Base-by-base conservation (phyloP, 2,888 invertebrate genomes). In the Orthosia incerta region DNA sequence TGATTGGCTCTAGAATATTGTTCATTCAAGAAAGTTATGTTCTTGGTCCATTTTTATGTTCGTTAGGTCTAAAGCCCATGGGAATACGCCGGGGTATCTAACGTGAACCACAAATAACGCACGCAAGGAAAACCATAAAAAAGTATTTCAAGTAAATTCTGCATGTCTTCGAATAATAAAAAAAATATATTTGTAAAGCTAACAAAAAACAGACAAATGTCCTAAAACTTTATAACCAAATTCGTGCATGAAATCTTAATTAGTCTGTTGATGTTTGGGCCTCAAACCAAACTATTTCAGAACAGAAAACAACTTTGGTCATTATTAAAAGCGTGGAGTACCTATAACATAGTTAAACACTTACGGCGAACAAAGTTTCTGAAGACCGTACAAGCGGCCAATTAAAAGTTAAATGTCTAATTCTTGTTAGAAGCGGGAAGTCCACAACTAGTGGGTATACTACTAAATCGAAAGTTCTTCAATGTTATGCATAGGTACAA, bases 321-420 rank as follows among this genome's bases (percentile, higher is more conserved):
- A 91, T 92, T 91, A 91, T 90, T 91, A 90, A 89, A 91, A 91
- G 87, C 89, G 86, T 87, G 85, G 86, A 85, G 84, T 88, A 89
- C 83, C 87, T 87, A 90, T 89, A 93, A 95, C 95, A 95, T 94
- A 94, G 95, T 95, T 94, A 93, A 93, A 95, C 95, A 95, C 94
- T 95, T 94, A 95, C 94, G 90, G 91, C 90, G 90, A 89, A 86
- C 93, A 89, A 93, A 94, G 94, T 95, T 95, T 88, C 92, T 91
- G 94, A 95, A 94, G 93, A 95, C 93, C 93, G 92, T 93, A 96
- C 96, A 95, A 95, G 95, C 94, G 90, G 89, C 95, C 96, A 96
- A 96, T 96, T 96, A 96, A 96, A 96, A 96, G 95, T 96, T 96
- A 95, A 96, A 96, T 96, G 96, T 94, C 95, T 95, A 94, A 95